Evolutionary conservation across 1,140 invertebrate genomes (phyloP).

Genomic region (Oreohelix idahoensis): DNA sequence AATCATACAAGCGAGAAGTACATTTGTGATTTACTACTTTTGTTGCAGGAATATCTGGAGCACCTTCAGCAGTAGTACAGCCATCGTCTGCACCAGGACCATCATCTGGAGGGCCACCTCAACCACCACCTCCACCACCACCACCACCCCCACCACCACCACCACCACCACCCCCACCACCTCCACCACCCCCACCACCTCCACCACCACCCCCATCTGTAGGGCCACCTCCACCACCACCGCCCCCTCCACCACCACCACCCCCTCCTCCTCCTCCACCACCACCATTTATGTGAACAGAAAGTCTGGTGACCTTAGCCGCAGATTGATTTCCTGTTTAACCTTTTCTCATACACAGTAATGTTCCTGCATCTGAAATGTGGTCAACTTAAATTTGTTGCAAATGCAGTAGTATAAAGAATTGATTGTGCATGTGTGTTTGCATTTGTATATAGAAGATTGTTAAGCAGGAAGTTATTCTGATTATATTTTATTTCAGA

Average conservation of each 20-base stretch:
- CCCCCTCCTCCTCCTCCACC: conserved; percentile 35
- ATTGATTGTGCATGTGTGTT: too few relatives aligned
- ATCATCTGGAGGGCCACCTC: background rate
- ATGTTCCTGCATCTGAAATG: too few relatives aligned
- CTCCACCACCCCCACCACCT: background rate
- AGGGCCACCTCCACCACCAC: conserved; percentile 16
- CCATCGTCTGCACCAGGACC: background rate
- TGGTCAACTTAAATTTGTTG: too few relatives aligned
- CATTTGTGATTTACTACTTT: background rate
- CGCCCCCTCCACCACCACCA: conserved; percentile 25
- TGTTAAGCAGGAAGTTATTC: too few relatives aligned
- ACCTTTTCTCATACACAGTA: too few relatives aligned
- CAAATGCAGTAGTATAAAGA: too few relatives aligned
- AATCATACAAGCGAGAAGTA: background rate
- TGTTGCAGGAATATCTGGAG: background rate
- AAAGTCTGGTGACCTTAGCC: too few relatives aligned
- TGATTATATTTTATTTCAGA: too few relatives aligned
- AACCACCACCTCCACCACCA: background rate
- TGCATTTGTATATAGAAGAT: too few relatives aligned
- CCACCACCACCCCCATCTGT: conserved; percentile 18
- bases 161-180: conserved; percentile 2
- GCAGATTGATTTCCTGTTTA: too few relatives aligned
- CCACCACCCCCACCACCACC: background rate
- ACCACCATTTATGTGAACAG: conserved; percentile 30
- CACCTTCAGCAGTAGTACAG: background rate